Base-by-base conservation (phyloP, 1,140 invertebrate genomes). In the Carposina sasakii region DNA sequence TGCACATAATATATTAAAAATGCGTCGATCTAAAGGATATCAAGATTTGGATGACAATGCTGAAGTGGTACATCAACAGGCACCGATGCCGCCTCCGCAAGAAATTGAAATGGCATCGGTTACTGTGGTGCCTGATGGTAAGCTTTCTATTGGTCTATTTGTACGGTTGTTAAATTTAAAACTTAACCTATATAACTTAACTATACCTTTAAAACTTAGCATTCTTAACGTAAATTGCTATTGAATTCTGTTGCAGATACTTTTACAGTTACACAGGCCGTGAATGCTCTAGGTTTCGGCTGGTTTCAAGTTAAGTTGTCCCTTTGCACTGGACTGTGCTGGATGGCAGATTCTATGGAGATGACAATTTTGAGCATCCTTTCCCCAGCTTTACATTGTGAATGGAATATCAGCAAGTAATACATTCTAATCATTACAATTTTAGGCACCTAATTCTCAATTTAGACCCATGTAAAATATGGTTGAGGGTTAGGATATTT, bases 311-410 rank as follows among this genome's bases (percentile, higher is more conserved):
- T 98, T 0, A 96, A 97, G 69, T 70, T 96, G 15, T 95, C 94
- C 1, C 84, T 96, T 13, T 92, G 94, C 63, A 95, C 94, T 23
- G 94, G 94, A 1, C 82, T 96, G 3, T 96, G 94, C 70, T 95
- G 96, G 96, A 98, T 98, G 96, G 94, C 96, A 21, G 97, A 99
- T 81, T 96, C 95, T 30, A 98, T 98, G 96, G 97, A 98, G 87
- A 98, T 98, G 93, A 98, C 97, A 72, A 97, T 98, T 68, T 85
- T 99, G 5, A 95, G 94, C 60, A 97, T 98, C 57, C 78, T 98
- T 12, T 95, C 94, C 36, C 96, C 96, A 36, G 94, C 96, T 0
- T 81, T 98, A 15, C 94, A 96, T 73, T 98, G 96, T 83, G 93
- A 95, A 79, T 98, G 96, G 96, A 91, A 93, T 67, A 93, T 98